phyloP scores from a whole-genome alignment of 2,888 invertebrate species.

The Synanthedon myopaeformis region DNA sequence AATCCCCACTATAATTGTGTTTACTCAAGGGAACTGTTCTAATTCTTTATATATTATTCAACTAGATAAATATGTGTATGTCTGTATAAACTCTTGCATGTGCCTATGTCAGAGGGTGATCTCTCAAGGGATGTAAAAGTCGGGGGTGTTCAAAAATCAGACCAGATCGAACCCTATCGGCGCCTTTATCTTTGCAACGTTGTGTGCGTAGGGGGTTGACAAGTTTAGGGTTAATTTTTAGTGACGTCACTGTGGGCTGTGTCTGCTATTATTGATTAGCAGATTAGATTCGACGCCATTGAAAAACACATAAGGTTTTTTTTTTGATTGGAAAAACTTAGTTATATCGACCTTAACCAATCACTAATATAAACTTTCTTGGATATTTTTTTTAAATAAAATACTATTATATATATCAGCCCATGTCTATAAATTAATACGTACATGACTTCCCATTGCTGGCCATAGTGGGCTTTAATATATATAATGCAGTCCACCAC shows the following conservation, averaged over 20 bases:
- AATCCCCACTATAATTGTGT: neutral
- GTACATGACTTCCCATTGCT: too few species aligned
- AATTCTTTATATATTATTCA: neutral
- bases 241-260: neutral
- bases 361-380: too few species aligned
- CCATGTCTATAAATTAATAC: too few species aligned
- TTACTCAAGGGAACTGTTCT: neutral
- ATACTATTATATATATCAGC: too few species aligned
- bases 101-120: neutral
- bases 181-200: slow-evolving; percentile 11
- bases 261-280: neutral
- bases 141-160: slow-evolving; percentile 52
- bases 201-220: slow-evolving; percentile 6
- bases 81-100: neutral
- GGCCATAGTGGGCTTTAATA: too few species aligned
- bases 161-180: slow-evolving; percentile 23
- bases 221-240: neutral
- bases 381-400: too few species aligned
- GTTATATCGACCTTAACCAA: too few species aligned
- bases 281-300: neutral
- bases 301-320: neutral
- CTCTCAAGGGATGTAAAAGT: slow-evolving; percentile 46
- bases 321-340: too few species aligned
- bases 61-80: neutral
- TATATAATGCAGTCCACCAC: too few species aligned